Base-by-base conservation (phyloP, 2,888 invertebrate species). In the Rotaria magnacalcarata region DNA sequence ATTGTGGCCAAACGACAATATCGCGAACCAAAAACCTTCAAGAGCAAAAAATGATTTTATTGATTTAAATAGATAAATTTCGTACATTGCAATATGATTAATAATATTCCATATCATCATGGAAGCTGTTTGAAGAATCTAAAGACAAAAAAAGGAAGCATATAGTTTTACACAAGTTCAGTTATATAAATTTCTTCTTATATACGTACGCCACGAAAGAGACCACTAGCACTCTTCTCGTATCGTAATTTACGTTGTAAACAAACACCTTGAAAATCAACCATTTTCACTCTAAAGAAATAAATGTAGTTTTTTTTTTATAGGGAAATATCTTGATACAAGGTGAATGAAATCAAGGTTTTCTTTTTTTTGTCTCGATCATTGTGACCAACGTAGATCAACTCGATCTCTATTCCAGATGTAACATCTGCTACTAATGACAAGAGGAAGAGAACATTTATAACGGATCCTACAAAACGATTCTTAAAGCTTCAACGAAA, bases 201-300 rank as follows among this genome's bases (percentile, higher is more conserved):
- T 47, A 16, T 52, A 80, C 80, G 16, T 80, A 80, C 80, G n/a
- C 80, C 80, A 80, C 47, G 80, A 47, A 80, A 47, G 2, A 80
- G n/a, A 47, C 80, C 80, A 47, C 47, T 47, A 5, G 80, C 19
- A 80, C 80, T 80, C 34, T 47, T 80, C n/a, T 47, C 80, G 2
- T 0, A 24, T n/a, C 47, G 47, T 80, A 47, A 19, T 47, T 24
- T 1, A 80, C 80, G 80, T 80, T 80, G 24, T 80, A 80, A 47
- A 47, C 80, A 80, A n/a, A 80, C 80, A 43, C 80, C 80, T 47
- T 80, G 80, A 80, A 80, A 80, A 47, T 80, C 80, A 43, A 80
- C 80, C 80, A 80, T 80, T 80, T 80, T 80, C 6, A 80, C 8
- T 80, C 47, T 47, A 80, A 24, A 43, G 1, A 24, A 80, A 80